phyloP scores from a whole-genome alignment of 2,888 invertebrate species.

The Ptychoptera contaminata region DNA sequence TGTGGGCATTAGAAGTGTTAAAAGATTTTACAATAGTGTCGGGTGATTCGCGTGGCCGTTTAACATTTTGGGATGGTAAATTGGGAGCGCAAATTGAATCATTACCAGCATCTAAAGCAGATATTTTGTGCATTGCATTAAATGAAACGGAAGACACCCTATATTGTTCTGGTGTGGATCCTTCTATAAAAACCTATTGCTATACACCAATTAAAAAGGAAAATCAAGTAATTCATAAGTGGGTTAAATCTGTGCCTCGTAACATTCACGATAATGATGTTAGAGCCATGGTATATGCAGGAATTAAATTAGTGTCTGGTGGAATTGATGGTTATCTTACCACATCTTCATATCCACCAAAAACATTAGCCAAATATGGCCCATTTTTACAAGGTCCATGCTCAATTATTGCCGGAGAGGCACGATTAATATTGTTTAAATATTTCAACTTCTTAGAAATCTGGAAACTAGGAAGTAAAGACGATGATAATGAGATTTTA shows the following conservation, averaged over 20 bases:
- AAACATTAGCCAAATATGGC: slow-evolving; percentile 44
- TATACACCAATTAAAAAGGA: slow-evolving; percentile 42
- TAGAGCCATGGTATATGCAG: slow-evolving; percentile 47
- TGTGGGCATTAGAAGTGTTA: slow-evolving; percentile 74
- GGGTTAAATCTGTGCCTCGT: slow-evolving; percentile 70
- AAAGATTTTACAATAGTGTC: slow-evolving; percentile 70
- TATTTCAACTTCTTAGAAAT: slow-evolving; percentile 45
- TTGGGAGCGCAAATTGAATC: slow-evolving; percentile 64
- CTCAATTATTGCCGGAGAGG: slow-evolving; percentile 35
- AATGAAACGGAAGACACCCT: slow-evolving; percentile 51
- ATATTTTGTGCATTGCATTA: slow-evolving; percentile 59
- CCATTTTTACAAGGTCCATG: slow-evolving; percentile 49
- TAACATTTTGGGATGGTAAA: slow-evolving; percentile 78
- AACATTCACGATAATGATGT: slow-evolving; percentile 81
- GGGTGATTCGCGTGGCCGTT: slow-evolving; percentile 73
- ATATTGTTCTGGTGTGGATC: slow-evolving; percentile 71
- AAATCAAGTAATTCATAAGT: slow-evolving; percentile 39
- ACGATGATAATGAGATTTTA: slow-evolving; percentile 15
- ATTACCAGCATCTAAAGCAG: slow-evolving; percentile 64
- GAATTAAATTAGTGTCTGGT: slow-evolving; percentile 52
- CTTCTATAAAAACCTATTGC: slow-evolving; percentile 58
- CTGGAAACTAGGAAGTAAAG: slow-evolving; percentile 40
- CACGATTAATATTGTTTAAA: slow-evolving; percentile 41
- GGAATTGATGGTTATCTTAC: slow-evolving; percentile 69
- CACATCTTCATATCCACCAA: slow-evolving; percentile 49